These are phyloP conservation scores for Sminthurides bifidus DNA, from an alignment of 1,140 invertebrate species.

Conservation along the genomic window DNA sequence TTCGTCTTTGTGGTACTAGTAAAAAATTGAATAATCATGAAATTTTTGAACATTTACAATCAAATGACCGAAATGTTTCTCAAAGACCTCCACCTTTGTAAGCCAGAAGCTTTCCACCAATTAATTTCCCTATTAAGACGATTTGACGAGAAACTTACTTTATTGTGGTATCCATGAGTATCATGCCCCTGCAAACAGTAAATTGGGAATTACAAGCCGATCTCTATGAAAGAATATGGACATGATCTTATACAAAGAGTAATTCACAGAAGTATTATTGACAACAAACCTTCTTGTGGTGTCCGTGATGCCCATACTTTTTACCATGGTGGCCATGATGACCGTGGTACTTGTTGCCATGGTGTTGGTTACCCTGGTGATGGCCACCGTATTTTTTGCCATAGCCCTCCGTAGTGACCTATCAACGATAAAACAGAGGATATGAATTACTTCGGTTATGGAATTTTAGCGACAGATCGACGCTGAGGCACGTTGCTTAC, in stretches of 20 bases:
- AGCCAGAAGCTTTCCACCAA: no score
- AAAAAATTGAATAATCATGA: no score
- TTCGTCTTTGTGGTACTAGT: conserved; percentile 26
- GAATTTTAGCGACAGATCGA: not conserved
- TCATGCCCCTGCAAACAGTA: conserved; percentile 15
- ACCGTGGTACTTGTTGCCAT: conserved; percentile 2
- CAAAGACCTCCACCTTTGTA: no score
- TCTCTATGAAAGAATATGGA: not conserved
- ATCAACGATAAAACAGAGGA: not conserved
- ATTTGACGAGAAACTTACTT: conserved; percentile 4
- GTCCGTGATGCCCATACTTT: conserved; percentile 21
- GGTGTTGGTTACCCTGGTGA: not conserved
- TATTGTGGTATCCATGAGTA: conserved; percentile 22
- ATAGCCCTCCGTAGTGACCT: conserved; percentile 3
- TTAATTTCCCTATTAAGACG: not conserved
- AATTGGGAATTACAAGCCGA: not conserved
- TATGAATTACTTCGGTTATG: not conserved
- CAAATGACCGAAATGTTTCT: no score
- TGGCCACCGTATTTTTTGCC: conserved; percentile 4
- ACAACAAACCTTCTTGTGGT: conserved; percentile 23
- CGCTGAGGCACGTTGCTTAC: not conserved
- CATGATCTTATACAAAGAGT: not conserved
- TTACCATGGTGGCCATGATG: conserved; percentile 13
- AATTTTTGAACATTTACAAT: no score
- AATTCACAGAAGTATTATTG: not conserved